Evolutionary conservation across 2,113 vertebrate genomes (phyloP).

Genomic region (Panthera tigris): DNA sequence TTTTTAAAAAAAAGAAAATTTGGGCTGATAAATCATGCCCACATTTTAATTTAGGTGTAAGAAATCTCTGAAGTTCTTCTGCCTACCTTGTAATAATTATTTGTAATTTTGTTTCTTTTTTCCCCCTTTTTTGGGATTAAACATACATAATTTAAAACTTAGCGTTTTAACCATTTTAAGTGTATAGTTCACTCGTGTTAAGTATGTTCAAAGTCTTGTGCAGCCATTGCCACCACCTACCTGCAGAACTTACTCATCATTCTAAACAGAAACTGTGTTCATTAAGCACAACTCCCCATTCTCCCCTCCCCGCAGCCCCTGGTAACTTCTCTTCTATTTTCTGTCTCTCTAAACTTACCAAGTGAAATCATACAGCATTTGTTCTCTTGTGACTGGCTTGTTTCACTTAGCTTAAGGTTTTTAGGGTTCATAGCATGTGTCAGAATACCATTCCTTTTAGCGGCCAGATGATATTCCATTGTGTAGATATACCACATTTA

Average conservation of each 20-base stretch:
- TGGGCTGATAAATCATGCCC: neutral
- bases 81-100: neutral
- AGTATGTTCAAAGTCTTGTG: neutral
- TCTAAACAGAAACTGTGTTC: neutral
- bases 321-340: neutral
- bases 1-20: neutral
- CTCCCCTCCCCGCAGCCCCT: neutral
- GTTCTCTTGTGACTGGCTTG: neutral
- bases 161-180: neutral
- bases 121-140: neutral
- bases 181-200: neutral
- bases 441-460: neutral
- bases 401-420: neutral
- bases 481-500: neutral
- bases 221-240: neutral
- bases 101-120: neutral
- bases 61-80: slow-evolving; percentile 19
- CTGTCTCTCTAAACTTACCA: neutral
- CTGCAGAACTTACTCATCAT: neutral
- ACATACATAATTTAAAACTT: neutral
- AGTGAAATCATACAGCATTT: neutral
- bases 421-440: neutral
- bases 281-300: neutral
- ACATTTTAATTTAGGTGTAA: neutral
- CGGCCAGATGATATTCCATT: neutral